Percentiles rank a stretch among this genome's conserved stretches.
These are phyloP conservation scores for Andrena chrysosceles DNA, from an alignment of 2,888 invertebrate species.

Conservation along the genomic window DNA sequence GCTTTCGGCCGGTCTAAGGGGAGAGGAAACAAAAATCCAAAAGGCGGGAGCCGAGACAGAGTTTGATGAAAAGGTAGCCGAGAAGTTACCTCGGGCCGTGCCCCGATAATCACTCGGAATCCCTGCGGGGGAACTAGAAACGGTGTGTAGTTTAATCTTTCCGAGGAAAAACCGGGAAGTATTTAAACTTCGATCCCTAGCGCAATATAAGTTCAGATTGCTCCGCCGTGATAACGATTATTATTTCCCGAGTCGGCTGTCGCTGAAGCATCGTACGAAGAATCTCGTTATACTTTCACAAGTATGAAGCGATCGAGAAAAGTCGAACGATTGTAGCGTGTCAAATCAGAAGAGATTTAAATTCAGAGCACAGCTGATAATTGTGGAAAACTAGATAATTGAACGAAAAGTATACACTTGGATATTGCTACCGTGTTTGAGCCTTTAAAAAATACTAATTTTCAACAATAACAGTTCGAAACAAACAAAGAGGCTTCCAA, in stretches of 20 bases:
- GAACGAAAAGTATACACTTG: too few species aligned
- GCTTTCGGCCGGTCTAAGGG: neutral
- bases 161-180: conserved; percentile 27
- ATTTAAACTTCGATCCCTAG: conserved; percentile 57
- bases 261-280: neutral
- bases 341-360: neutral
- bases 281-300: neutral
- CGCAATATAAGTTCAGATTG: conserved; percentile 34
- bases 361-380: neutral
- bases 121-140: conserved; percentile 23
- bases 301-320: neutral
- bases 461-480: too few species aligned
- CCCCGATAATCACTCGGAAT: conserved; percentile 33
- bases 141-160: conserved; percentile 42
- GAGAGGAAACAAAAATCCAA: conserved; percentile 20
- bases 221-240: conserved; percentile 5
- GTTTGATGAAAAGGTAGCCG: conserved; percentile 62
- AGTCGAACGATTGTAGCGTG: neutral
- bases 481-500: neutral
- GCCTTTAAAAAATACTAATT: too few species aligned
- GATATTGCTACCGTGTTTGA: too few species aligned
- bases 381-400: neutral
- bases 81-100: conserved; percentile 39
- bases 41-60: conserved; percentile 43
- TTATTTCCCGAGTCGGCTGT: conserved; percentile 22